Evolutionary conservation across 2,113 vertebrate species (phyloP).

Genomic region (Chrysochloris asiatica): DNA sequence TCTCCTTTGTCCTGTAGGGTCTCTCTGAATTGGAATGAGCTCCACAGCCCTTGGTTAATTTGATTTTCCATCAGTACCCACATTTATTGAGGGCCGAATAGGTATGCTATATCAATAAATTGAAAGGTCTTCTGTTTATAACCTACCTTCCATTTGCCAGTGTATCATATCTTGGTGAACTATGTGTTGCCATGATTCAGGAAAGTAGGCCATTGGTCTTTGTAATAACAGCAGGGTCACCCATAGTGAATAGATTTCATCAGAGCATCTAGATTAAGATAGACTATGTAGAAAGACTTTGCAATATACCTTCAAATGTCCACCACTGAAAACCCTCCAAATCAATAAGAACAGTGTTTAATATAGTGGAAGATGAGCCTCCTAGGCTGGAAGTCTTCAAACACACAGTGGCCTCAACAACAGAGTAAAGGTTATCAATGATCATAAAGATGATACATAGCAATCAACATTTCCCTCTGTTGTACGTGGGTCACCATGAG

Average conservation of each 20-base stretch:
- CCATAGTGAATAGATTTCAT: background rate
- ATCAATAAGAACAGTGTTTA: background rate
- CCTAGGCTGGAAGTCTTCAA: background rate
- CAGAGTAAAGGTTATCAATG: background rate
- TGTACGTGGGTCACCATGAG: background rate
- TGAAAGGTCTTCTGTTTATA: background rate
- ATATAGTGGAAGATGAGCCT: background rate
- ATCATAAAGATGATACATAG: background rate
- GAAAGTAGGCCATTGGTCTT: background rate
- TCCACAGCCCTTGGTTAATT: too few relatives aligned
- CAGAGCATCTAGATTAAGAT: background rate
- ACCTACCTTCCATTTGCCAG: background rate
- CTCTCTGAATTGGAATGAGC: too few relatives aligned
- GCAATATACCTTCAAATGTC: background rate
- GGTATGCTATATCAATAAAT: background rate
- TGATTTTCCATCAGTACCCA: background rate
- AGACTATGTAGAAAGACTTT: background rate
- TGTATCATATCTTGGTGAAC: background rate
- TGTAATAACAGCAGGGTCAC: background rate
- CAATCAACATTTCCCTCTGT: background rate
- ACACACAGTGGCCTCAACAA: background rate
- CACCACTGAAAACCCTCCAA: background rate
- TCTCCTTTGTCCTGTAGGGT: too few relatives aligned
- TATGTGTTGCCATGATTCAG: background rate
- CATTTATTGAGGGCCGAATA: background rate